These are phyloP conservation scores for Pseudopleuronectes americanus DNA, from an alignment of 2,797 vertebrate species.

Conservation along the genomic window DNA sequence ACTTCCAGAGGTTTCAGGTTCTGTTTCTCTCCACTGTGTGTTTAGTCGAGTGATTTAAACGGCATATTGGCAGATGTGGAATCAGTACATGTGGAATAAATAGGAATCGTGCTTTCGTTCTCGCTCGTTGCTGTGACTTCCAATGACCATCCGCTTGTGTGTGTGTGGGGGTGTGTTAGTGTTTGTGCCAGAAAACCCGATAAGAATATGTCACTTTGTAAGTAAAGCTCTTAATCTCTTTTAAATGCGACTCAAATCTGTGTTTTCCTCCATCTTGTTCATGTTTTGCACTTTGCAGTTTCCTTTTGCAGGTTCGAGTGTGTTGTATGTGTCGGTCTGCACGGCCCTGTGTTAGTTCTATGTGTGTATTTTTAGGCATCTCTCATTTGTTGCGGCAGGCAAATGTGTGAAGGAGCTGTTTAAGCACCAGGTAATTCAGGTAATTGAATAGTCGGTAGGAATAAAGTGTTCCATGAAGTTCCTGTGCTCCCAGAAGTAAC, in stretches of 20 bases:
- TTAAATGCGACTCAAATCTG: slow-evolving; percentile 43
- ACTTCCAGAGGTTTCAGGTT: too few relatives aligned
- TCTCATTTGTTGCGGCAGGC: background rate
- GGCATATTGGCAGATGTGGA: too few relatives aligned
- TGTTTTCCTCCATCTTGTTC: slow-evolving; percentile 38
- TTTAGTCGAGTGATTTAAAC: too few relatives aligned
- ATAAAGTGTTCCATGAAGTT: slow-evolving; percentile 52
- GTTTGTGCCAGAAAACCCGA: slow-evolving; percentile 15
- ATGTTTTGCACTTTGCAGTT: slow-evolving; percentile 24
- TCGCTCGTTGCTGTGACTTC: background rate
- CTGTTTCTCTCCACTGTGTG: too few relatives aligned
- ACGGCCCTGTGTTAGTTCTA: background rate
- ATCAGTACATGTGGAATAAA: background rate
- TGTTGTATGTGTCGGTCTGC: slow-evolving; percentile 4
- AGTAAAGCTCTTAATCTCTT: slow-evolving; percentile 59
- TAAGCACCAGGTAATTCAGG: slow-evolving; percentile 56
- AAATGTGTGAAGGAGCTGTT: slow-evolving; percentile 27
- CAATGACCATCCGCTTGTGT: background rate
- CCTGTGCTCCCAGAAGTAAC: slow-evolving; percentile 42
- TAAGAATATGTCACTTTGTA: slow-evolving; percentile 38
- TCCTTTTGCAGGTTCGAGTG: slow-evolving; percentile 16
- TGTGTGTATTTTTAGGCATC: slow-evolving; percentile 16
- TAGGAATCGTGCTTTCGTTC: slow-evolving; percentile 3
- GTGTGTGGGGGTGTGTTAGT: slow-evolving; percentile 1
- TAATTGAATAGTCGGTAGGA: slow-evolving; percentile 65